Evolutionary conservation across 2,888 invertebrate species (phyloP), one percentile per base, ranked within the genome.

Genomic region (Cephus pygmeus): DNA sequence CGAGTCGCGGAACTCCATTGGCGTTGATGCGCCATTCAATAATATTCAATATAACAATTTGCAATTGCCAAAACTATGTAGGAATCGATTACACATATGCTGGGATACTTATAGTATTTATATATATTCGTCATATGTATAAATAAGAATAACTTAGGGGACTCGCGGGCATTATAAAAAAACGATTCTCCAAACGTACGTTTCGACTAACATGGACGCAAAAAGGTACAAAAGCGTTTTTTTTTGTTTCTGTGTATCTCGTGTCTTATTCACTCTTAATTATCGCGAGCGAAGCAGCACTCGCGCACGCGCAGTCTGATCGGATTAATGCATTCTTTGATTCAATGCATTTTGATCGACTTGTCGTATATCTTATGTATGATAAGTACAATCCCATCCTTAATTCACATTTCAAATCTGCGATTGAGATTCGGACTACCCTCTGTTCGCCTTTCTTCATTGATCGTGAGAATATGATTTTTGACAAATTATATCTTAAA

Each of bases 181-280:
- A 83, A 84, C 84, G 83, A 84, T 82, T 34, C 71, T 81, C 84
- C 81, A 85, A 83, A 78, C 80, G 83, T 84, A 86, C 81, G 85
- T 31, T 85, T 86, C 82, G 84, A 88, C 85, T 85, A 88, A 87
- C 85, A 85, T 88, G 89, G 88, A 89, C 89, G 89, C 86, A 89
- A 88, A 86, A 85, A 84, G 82, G 88, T 88, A 88, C 85, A 87
- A 86, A 89, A 88, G 87, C 89, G 82, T 88, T 85, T 87, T 81
- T 82, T 79, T 80, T 77, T 71, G 33, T 34, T 68, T 76, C 69
- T 15, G 12, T 12, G 56, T 56, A 56, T 56, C 69, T 23, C 77
- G n/a, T 12, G 34, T 73, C 34, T 75, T 73, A 73, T 56, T 74
- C 40, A 36, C 73, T 73, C n/a, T 78, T 78, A 78, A 76, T 30